Evolutionary conservation across 2,113 vertebrate species (phyloP).

Genomic region (Grus americana): DNA sequence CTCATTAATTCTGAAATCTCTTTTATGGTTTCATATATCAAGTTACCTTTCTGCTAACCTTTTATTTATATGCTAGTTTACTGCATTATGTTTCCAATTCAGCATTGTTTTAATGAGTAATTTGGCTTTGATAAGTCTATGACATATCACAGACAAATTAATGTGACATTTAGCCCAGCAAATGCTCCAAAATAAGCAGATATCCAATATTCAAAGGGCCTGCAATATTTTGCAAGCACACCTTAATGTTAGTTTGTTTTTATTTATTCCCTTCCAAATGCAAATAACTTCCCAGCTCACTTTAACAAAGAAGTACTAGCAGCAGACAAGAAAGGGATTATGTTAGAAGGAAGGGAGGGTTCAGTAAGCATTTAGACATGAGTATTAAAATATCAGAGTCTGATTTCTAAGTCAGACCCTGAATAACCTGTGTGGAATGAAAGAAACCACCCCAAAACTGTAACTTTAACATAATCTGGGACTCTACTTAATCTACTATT

Average conservation of each 20-base stretch:
- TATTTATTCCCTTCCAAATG: conserved; percentile 34
- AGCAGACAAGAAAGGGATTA: conserved; percentile 39
- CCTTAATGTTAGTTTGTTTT: conserved; percentile 28
- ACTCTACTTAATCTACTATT: background rate
- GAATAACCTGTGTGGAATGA: background rate
- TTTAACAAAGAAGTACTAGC: background rate
- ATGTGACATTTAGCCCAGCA: background rate
- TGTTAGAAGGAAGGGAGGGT: background rate
- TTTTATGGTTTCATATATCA: conserved; percentile 63
- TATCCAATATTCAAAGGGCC: background rate
- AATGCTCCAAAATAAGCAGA: conserved; percentile 24
- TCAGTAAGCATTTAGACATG: background rate
- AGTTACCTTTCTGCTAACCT: conserved; percentile 59
- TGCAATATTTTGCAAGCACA: background rate
- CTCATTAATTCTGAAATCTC: conserved; percentile 66
- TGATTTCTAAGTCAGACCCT: background rate
- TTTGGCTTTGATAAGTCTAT: conserved; percentile 26
- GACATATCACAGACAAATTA: conserved; percentile 1
- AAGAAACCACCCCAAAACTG: background rate
- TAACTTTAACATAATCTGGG: background rate
- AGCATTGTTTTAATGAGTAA: conserved; percentile 59
- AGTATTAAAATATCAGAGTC: background rate
- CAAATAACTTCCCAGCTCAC: background rate
- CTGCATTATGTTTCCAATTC: conserved; percentile 44
- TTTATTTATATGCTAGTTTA: conserved; percentile 31